Evolutionary conservation across 2,888 invertebrate species (phyloP).

Genomic region (Cataglyphis altisquamis): DNA sequence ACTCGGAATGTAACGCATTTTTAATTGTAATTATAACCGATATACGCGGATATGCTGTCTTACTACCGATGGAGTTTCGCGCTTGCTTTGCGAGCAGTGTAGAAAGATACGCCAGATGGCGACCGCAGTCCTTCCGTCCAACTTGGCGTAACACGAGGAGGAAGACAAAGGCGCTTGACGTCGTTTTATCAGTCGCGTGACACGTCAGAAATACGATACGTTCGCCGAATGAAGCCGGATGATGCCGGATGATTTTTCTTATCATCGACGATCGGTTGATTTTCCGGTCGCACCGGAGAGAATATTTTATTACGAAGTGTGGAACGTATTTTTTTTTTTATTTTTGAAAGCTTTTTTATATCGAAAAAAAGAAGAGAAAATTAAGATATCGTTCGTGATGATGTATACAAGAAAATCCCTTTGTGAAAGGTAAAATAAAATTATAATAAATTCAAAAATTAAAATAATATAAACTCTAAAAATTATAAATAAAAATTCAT

Average conservation of each 20-base stretch:
- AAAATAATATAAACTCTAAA: not conserved
- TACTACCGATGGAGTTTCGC: constrained; percentile 63
- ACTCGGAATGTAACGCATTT: not conserved
- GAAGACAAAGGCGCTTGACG: constrained; percentile 33
- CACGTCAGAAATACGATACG: constrained; percentile 16
- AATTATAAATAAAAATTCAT: not conserved
- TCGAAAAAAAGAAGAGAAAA: not conserved
- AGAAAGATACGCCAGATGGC: constrained; percentile 71
- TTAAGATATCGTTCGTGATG: not conserved
- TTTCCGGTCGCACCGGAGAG: not conserved
- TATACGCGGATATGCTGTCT: not conserved
- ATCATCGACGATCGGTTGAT: constrained; percentile 12
- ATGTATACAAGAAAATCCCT: not conserved
- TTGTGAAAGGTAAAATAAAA: not conserved
- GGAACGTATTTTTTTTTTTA: not conserved
- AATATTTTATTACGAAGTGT: not conserved
- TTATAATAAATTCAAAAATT: constrained; percentile 1
- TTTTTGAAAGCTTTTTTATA: not conserved
- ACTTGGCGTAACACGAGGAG: constrained; percentile 44
- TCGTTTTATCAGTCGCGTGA: constrained; percentile 41
- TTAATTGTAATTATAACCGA: not conserved
- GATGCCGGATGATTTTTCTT: constrained; percentile 7
- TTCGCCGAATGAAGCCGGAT: constrained; percentile 1
- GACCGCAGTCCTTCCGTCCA: constrained; percentile 59
- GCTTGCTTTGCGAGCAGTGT: constrained; percentile 42